A percentile compares a stretch with the other conserved stretches of the same genome.
phyloP scores from a whole-genome alignment of 2,888 invertebrate genomes.

The Tipula vernalis region DNA sequence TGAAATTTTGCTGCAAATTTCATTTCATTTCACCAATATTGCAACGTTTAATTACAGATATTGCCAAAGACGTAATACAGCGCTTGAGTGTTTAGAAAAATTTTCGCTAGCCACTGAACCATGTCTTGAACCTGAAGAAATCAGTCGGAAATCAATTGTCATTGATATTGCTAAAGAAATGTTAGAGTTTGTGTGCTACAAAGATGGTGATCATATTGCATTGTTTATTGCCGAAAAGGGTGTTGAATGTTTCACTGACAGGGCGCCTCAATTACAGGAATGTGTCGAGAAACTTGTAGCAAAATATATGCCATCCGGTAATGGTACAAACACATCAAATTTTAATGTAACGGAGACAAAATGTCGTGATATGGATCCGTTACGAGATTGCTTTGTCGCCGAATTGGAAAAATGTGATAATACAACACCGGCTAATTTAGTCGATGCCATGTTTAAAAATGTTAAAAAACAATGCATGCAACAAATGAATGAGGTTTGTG shows the following conservation, averaged over 20 bases:
- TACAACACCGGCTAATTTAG: conserved; percentile 67
- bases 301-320: conserved; percentile 36
- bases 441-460: conserved; percentile 61
- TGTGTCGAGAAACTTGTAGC: conserved; percentile 53
- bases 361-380: conserved; percentile 40
- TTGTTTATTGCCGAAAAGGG: conserved; percentile 77
- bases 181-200: conserved; percentile 60
- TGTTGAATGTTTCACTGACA: conserved; percentile 54
- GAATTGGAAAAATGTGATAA: conserved; percentile 41
- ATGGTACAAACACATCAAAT: conserved; percentile 23
- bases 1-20: background rate
- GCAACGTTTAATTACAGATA: conserved; percentile 40
- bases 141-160: conserved; percentile 44
- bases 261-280: conserved; percentile 44
- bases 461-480: conserved; percentile 38
- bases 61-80: conserved; percentile 43
- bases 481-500: background rate
- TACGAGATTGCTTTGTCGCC: conserved; percentile 27
- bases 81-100: conserved; percentile 42
- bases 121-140: conserved; percentile 51
- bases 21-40: background rate
- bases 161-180: conserved; percentile 57
- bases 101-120: conserved; percentile 44
- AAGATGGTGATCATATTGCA: conserved; percentile 72
- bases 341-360: conserved; percentile 44